Evolutionary conservation across 2,888 invertebrate species (phyloP), one percentile per base, ranked within the genome.

Genomic region (Gortyna flavago): DNA sequence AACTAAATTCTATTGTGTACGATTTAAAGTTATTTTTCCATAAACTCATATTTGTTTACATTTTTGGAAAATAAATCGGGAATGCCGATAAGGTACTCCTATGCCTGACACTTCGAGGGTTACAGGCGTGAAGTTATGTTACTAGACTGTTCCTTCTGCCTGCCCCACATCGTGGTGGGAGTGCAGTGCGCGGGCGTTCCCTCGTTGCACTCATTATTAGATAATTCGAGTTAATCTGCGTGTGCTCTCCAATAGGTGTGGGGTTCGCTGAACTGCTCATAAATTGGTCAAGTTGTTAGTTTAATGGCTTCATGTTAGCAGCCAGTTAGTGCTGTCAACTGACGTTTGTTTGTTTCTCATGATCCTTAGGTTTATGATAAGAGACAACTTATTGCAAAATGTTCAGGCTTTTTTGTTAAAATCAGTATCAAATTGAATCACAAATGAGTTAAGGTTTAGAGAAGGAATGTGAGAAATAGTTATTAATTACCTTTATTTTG

Each of bases 151-250:
- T 41, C n/a, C 72, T 85, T 85, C 83, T 84, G 75, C 2, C 4
- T 59, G 8, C 32, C 0, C 11, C 13, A 5, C 48, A 8, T 48
- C 5, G 62, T 74, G 65, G 66, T 35, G 69, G 61, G 74, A 80
- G 80, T 86, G 88, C 85, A 89, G 57, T 84, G 91, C 91, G 91
- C 89, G 85, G 91, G 92, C 91, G 92, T 85, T 86, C 84, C 83
- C 85, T 90, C 88, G 84, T 89, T 90, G 90, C 90, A 89, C 89
- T 90, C 88, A 87, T 92, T 92, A 94, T 94, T 94, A 94, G 93
- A 93, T 94, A 94, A 94, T 94, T 93, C 85, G 90, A 91, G 90
- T 92, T 94, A 94, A 94, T 94, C 92, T 91, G 91, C 91, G 90
- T 89, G 61, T 75, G 79, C 85, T 90, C 90, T 85, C 89, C 91